Evolutionary conservation across 2,888 invertebrate genomes (phyloP), one percentile per base, ranked within the genome.

Genomic region (Ceratothoa steindachneri): DNA sequence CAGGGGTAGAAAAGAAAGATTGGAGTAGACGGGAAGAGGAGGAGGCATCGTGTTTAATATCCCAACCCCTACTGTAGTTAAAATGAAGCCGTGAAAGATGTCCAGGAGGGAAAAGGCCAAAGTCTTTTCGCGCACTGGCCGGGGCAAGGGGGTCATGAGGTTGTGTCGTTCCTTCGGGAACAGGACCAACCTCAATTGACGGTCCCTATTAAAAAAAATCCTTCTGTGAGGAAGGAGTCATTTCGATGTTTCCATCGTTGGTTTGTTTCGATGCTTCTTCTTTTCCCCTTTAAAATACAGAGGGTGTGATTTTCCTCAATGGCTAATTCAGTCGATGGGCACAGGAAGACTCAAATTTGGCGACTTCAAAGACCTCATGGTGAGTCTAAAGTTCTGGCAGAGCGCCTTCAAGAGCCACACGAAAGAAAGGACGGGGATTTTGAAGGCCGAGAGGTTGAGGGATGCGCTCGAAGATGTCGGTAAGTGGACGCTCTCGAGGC

Each of bases 281-380:
- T n/a, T n/a, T n/a, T n/a, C n/a, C n/a, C n/a, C n/a, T n/a, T n/a
- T n/a, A n/a, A n/a, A n/a, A n/a, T n/a, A n/a, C n/a, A n/a, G n/a
- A n/a, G n/a, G n/a, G n/a, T n/a, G n/a, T n/a, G n/a, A n/a, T 41
- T 41, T 41, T 41, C 41, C 41, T 41, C 15, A 41, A 41, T 15
- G 15, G 15, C 41, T 41, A 28, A 28, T n/a, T 5, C 83, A 90
- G 92, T 90, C 89, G 82, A 88, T 89, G 65, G 90, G 91, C 71
- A 89, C 89, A 30, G 95, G 95, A 0, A 88, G 95, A 76, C 88
- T 95, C 69, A 91, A 91, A 77, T 91, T 94, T 81, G 87, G 88
- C 70, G 93, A 95, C 83, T 95, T 95, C 84, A 94, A 93, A 84
- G 93, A 95, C 82, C 87, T 95, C 79, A 93, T 95, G 90, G 93